phyloP scores from a whole-genome alignment of 2,888 invertebrate genomes.

The Dryococelus australis region DNA sequence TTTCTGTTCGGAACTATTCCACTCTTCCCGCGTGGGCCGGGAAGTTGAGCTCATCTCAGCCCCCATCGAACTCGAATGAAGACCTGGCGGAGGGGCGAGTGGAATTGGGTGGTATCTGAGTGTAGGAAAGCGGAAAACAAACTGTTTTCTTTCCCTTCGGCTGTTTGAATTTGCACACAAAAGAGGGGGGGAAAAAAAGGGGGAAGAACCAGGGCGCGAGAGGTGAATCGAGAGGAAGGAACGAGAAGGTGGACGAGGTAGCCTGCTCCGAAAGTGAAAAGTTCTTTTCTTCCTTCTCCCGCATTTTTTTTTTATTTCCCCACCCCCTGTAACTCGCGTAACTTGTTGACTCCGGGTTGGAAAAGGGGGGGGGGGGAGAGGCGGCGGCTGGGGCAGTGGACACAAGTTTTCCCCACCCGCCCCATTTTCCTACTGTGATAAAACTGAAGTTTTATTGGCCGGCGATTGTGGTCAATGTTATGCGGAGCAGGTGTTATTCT shows the following conservation, averaged over 20 bases:
- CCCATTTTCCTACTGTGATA: conserved; percentile 25
- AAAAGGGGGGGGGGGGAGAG: too few species aligned
- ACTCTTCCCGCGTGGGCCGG: neutral
- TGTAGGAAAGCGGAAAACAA: conserved; percentile 30
- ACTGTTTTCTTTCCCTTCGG: conserved; percentile 31
- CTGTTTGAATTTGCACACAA: conserved; percentile 34
- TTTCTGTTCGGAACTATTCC: neutral
- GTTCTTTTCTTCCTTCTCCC: conserved; percentile 11
- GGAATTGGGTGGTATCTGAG: neutral
- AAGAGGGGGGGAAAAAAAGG: conserved; percentile 27
- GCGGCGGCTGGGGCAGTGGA: conserved; percentile 17
- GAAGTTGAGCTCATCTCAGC: neutral
- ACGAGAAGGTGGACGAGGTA: neutral
- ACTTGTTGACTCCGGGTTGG: conserved; percentile 12
- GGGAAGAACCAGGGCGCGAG: conserved; percentile 19
- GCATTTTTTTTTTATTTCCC: neutral
- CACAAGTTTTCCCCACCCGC: conserved; percentile 20
- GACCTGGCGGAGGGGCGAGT: neutral
- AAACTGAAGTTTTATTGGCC: conserved; percentile 24
- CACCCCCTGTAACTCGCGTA: neutral
- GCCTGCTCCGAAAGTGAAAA: conserved; percentile 25
- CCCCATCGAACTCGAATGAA: neutral
- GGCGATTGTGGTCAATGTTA: conserved; percentile 26
- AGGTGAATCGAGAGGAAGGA: conserved; percentile 7
- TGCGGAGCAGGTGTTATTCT: conserved; percentile 24